These are phyloP conservation scores for Apamea epomidion DNA, from an alignment of 2,888 invertebrate genomes.

Conservation along the genomic window DNA sequence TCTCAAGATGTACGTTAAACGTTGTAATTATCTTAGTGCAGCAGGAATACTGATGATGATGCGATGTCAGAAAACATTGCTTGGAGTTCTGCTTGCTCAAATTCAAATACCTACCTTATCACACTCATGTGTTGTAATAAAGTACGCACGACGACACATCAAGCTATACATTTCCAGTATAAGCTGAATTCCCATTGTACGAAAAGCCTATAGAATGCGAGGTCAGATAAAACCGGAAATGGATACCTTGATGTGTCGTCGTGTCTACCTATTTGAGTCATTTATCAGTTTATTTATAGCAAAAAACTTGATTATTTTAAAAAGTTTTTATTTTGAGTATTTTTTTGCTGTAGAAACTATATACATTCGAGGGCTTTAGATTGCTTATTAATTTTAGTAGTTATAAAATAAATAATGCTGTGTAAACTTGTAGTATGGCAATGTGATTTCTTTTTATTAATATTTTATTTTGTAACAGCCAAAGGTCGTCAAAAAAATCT, in stretches of 20 bases:
- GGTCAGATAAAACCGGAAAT: neutral
- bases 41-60: neutral
- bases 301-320: constrained; percentile 2
- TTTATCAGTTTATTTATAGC: constrained; percentile 14
- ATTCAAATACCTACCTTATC: constrained; percentile 10
- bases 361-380: neutral
- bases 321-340: neutral
- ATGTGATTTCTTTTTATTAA: constrained; percentile 34
- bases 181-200: neutral
- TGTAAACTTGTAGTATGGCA: neutral
- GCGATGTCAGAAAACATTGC: constrained; percentile 1
- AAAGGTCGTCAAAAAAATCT: constrained; percentile 44
- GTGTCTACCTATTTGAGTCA: neutral
- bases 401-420: neutral
- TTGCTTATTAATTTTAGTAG: constrained; percentile 6
- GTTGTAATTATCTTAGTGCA: neutral
- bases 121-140: constrained; percentile 16
- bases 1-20: neutral
- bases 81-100: constrained; percentile 50
- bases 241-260: neutral
- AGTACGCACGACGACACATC: neutral
- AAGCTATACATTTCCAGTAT: neutral
- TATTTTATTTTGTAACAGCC: constrained; percentile 54
- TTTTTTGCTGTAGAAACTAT: constrained; percentile 30
- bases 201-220: neutral